Conservation (phyloP, 2,888 invertebrate genomes). For the Allolobophora icterica region DNA sequence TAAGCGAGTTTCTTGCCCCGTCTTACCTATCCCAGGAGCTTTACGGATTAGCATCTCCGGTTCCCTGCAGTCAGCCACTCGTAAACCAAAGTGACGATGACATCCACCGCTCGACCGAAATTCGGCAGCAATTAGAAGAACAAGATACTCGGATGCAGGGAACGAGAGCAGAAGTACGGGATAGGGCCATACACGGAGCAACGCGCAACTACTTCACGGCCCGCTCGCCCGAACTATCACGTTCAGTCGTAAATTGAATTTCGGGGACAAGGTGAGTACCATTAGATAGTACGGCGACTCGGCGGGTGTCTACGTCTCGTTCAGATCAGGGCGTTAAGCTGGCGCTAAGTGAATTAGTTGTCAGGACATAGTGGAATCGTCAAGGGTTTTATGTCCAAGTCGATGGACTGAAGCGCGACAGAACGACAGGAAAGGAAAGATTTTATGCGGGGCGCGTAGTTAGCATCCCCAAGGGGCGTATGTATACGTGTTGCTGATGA, state of each 20-base stretch:
- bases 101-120: background rate
- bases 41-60: background rate
- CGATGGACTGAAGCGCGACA: background rate
- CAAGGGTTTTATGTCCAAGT: slow-evolving; percentile 17
- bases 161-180: background rate
- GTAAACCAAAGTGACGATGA: background rate
- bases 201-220: background rate
- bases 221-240: background rate
- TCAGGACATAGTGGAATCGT: background rate
- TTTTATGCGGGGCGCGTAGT: slow-evolving; percentile 6
- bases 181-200: background rate
- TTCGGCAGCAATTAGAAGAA: background rate
- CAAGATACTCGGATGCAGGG: background rate
- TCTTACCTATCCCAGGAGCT: background rate
- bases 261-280: background rate
- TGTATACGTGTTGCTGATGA: background rate
- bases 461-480: background rate
- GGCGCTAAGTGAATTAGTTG: background rate
- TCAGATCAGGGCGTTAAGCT: background rate
- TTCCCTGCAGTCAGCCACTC: background rate
- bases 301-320: background rate
- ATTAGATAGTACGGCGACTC: background rate
- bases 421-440: background rate
- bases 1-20: background rate
- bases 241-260: background rate